phyloP scores from a whole-genome alignment of 2,113 vertebrate species.

The Falcunculus frontatus region DNA sequence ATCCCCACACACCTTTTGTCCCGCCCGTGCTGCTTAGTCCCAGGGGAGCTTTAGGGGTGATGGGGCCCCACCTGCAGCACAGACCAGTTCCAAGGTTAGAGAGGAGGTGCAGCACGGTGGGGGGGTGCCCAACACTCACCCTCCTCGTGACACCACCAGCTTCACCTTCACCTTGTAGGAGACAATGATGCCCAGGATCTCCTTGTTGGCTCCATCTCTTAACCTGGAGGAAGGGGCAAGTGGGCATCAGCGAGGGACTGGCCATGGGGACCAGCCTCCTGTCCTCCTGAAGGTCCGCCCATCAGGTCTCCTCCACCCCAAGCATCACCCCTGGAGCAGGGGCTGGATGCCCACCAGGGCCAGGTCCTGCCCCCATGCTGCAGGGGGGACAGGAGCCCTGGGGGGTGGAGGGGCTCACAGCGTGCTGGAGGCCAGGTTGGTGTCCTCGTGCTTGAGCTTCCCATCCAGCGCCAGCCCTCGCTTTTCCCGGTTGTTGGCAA shows the following conservation, averaged over 20 bases:
- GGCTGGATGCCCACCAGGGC: not conserved
- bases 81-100: not conserved
- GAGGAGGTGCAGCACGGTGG: not conserved
- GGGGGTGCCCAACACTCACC: conserved; percentile 74
- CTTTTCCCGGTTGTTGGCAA: conserved; percentile 94
- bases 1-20: not conserved
- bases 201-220: conserved; percentile 90
- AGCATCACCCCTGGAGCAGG: not conserved
- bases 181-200: conserved; percentile 93
- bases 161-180: conserved; percentile 99
- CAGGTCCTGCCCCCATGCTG: not conserved
- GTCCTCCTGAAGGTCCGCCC: not conserved
- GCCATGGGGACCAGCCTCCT: not conserved
- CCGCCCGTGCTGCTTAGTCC: not conserved
- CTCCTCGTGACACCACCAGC: conserved; percentile 93
- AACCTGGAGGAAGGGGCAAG: conserved; percentile 70
- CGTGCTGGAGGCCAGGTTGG: conserved; percentile 95
- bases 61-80: not conserved
- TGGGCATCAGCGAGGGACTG: accelerated
- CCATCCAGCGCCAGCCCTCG: conserved; percentile 91
- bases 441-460: conserved; percentile 96
- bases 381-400: not conserved
- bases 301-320: not conserved
- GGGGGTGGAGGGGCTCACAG: conserved; percentile 75
- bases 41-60: not conserved